A percentile compares a stretch with the other conserved stretches of the same genome.
Evolutionary conservation across 2,113 vertebrate species (phyloP).

Genomic region (Heterochromis multidens): DNA sequence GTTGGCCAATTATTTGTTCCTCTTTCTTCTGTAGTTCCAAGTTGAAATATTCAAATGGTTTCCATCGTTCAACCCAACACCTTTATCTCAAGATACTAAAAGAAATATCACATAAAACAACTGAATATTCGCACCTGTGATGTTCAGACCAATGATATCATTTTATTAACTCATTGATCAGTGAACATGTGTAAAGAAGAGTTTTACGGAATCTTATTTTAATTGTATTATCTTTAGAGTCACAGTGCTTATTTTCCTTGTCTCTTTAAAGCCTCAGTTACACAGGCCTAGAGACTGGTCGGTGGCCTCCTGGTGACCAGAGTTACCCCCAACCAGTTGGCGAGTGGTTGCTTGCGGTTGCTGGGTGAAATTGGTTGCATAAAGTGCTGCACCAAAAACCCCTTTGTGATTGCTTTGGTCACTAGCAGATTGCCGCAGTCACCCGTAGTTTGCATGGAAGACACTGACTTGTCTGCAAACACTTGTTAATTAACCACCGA

Average conservation of each 20-base stretch:
- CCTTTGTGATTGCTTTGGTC: not conserved
- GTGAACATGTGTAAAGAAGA: not conserved
- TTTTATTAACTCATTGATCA: not conserved
- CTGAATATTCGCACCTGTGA: not conserved
- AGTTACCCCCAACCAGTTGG: not conserved
- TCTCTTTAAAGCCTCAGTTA: not conserved
- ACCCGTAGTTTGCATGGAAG: not conserved
- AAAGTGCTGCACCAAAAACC: not conserved
- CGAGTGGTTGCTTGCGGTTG: too few relatives aligned
- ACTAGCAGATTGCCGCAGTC: too few relatives aligned
- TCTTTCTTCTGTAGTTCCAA: not conserved
- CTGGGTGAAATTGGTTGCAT: not conserved
- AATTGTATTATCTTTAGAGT: too few relatives aligned
- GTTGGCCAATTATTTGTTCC: not conserved
- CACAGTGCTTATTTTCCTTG: not conserved
- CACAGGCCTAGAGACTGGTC: not conserved
- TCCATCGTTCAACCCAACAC: not conserved
- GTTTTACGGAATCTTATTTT: not conserved
- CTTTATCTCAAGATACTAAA: not conserved
- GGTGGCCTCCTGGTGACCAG: not conserved
- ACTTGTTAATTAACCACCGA: too few relatives aligned
- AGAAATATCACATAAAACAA: accelerated
- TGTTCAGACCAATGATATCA: not conserved
- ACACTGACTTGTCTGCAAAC: too few relatives aligned
- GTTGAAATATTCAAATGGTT: not conserved